phyloP scores from a whole-genome alignment of 2,113 vertebrate species.

The Carettochelys insculpta region DNA sequence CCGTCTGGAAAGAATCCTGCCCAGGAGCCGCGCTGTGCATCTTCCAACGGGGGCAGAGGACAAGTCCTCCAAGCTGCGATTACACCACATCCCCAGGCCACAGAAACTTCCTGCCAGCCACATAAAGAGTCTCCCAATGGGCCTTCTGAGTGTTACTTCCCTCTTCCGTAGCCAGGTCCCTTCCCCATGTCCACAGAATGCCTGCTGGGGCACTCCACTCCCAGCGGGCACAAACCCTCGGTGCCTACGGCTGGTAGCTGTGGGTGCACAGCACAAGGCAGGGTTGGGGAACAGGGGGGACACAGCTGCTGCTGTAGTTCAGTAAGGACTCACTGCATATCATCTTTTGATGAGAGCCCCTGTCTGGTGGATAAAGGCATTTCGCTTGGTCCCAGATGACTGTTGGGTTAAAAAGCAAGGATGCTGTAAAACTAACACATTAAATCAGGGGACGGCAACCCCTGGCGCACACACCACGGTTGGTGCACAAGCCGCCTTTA shows the following conservation, averaged over 20 bases:
- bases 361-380: background rate
- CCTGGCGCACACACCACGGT: no score
- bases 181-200: no score
- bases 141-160: background rate
- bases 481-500: no score
- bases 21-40: background rate
- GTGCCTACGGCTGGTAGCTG: background rate
- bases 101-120: background rate
- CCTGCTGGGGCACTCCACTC: background rate
- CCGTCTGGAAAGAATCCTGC: background rate
- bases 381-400: no score
- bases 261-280: background rate
- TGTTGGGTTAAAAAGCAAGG: no score
- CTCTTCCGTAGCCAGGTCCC: background rate
- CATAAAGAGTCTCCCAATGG: background rate
- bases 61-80: fast-evolving
- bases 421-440: background rate
- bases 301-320: background rate
- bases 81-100: fast-evolving
- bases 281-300: no score
- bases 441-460: no score
- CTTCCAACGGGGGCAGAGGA: background rate
- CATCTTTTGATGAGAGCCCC: background rate
- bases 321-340: background rate
- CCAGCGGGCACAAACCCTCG: background rate